Evolutionary conservation across 2,113 vertebrate species (phyloP).

Genomic region (Ptilorrhoa leucosticta): DNA sequence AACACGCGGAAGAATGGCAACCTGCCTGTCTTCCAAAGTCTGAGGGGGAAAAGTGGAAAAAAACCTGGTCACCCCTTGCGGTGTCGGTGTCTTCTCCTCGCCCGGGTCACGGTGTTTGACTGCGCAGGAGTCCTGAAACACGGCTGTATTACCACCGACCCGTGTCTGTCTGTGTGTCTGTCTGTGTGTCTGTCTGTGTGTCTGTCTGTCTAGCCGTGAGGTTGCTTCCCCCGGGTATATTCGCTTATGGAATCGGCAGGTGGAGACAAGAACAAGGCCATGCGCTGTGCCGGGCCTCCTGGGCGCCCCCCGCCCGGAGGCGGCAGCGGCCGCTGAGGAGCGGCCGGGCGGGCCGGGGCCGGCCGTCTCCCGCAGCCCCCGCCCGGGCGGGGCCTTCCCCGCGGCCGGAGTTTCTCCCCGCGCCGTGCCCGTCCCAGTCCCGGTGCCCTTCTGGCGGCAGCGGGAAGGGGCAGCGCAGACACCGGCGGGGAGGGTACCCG

Average conservation of each 20-base stretch:
- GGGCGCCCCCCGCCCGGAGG: neutral
- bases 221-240: neutral
- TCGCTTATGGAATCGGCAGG: constrained; percentile 4
- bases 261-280: constrained; percentile 26
- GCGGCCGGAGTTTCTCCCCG: neutral
- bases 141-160: neutral
- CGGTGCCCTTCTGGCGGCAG: no score
- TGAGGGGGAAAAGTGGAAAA: neutral
- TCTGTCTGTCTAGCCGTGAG: neutral
- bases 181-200: neutral
- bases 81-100: neutral
- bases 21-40: neutral
- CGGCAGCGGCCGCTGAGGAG: neutral
- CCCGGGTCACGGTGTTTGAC: neutral
- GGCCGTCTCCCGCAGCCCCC: neutral
- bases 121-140: neutral
- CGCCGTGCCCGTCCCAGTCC: neutral
- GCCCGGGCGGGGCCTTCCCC: neutral
- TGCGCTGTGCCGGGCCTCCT: neutral
- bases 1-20: neutral
- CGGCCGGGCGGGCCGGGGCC: no score
- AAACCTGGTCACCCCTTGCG: neutral
- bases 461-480: no score
- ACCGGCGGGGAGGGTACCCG: fast-evolving
- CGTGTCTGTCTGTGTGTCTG: neutral